Conservation (phyloP, 2,888 invertebrate genomes). For the Hetaerina titia region DNA sequence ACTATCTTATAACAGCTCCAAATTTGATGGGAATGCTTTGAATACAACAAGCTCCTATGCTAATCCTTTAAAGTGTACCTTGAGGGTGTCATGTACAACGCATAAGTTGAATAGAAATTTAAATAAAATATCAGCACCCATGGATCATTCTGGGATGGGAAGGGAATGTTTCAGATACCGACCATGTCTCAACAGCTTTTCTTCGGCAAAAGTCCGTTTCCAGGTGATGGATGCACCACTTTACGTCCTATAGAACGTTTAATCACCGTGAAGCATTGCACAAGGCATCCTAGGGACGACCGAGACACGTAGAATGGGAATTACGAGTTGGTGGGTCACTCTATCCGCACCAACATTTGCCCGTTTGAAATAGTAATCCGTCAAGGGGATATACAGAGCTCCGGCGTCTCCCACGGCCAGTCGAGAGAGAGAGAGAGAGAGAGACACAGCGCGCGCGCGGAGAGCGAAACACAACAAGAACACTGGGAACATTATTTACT, state of each 20-base stretch:
- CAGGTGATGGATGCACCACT: background rate
- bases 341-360: background rate
- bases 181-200: background rate
- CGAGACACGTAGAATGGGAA: background rate
- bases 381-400: background rate
- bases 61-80: background rate
- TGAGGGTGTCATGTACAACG: background rate
- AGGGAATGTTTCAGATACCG: background rate
- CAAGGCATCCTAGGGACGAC: background rate
- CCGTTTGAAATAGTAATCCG: background rate
- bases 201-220: background rate
- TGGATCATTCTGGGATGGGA: background rate
- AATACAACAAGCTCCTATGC: background rate
- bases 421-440: background rate
- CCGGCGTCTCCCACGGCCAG: background rate
- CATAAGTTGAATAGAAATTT: background rate
- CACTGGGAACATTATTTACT: conserved; percentile 13
- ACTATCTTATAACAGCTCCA: background rate
- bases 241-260: background rate
- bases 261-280: background rate
- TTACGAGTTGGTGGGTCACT: background rate
- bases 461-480: background rate
- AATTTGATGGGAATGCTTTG: background rate
- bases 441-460: background rate
- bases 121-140: background rate